Evolutionary conservation across 2,113 vertebrate species (phyloP).

Genomic region (Cyphomyrus discorhynchus): DNA sequence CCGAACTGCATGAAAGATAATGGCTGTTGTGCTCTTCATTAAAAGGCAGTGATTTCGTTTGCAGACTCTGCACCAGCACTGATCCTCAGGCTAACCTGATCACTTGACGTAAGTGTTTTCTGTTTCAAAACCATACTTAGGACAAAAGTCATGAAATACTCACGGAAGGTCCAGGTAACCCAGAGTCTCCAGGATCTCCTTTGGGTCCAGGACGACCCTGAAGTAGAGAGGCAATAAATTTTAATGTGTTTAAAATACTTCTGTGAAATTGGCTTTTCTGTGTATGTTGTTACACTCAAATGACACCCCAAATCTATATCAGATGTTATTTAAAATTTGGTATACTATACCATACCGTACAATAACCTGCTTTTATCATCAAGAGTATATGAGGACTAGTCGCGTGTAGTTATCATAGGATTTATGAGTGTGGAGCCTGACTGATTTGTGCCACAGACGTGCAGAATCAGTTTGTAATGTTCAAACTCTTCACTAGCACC

Average conservation of each 20-base stretch:
- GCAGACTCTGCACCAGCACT: not conserved
- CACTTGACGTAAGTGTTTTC: slow-evolving; percentile 14
- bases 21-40: not conserved
- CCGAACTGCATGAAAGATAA: not conserved
- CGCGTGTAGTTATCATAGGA: not conserved
- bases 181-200: slow-evolving; percentile 84
- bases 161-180: slow-evolving; percentile 77
- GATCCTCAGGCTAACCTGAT: not conserved
- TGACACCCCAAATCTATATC: not conserved
- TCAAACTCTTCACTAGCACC: not conserved
- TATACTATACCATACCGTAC: not conserved
- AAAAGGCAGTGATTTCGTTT: not conserved
- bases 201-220: slow-evolving; percentile 91
- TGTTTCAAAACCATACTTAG: slow-evolving; percentile 16
- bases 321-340: not conserved
- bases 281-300: not conserved
- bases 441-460: not conserved
- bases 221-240: slow-evolving; percentile 11
- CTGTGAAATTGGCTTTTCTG: not conserved
- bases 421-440: not conserved
- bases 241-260: not conserved
- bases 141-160: slow-evolving; percentile 29
- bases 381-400: not conserved
- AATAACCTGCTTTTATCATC: not conserved
- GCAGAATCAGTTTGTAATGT: not conserved